A percentile compares a stretch with the other conserved stretches of the same genome.
Evolutionary conservation across 2,113 vertebrate genomes (phyloP).

Genomic region (Hiodon tergisus): DNA sequence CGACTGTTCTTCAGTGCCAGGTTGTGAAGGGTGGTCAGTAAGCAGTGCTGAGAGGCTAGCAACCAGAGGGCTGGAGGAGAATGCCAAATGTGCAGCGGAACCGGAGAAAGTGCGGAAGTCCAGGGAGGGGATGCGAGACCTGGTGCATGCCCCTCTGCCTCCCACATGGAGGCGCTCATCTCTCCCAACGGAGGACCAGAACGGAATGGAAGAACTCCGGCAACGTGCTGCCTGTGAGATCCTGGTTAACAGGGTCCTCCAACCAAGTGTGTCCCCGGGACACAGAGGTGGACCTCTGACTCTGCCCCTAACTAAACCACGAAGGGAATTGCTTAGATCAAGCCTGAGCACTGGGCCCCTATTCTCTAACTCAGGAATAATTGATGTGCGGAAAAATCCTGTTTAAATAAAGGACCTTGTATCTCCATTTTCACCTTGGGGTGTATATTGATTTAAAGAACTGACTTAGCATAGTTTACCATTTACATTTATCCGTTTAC

Average conservation of each 20-base stretch:
- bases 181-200: conserved; percentile 71
- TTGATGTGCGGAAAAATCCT: conserved; percentile 86
- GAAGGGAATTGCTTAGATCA: conserved; percentile 68
- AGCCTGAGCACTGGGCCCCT: conserved; percentile 60
- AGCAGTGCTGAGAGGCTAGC: conserved; percentile 22
- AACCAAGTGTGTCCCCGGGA: conserved; percentile 43
- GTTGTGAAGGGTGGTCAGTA: conserved; percentile 31
- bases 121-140: conserved; percentile 72
- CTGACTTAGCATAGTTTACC: not conserved
- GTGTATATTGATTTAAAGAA: not conserved
- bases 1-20: conserved; percentile 12
- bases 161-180: conserved; percentile 86
- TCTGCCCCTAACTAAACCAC: conserved; percentile 57
- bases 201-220: conserved; percentile 60
- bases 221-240: conserved; percentile 50
- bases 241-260: conserved; percentile 44
- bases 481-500: not conserved
- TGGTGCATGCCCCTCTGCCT: conserved; percentile 77
- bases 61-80: conserved; percentile 34
- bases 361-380: conserved; percentile 65
- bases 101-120: conserved; percentile 52
- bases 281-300: conserved; percentile 41
- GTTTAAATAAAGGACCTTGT: conserved; percentile 53
- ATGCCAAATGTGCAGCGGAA: conserved; percentile 28
- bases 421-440: not conserved